Evolutionary conservation across 2,888 invertebrate genomes (phyloP), one percentile per base, ranked within the genome.

Genomic region (Physocephala rufipes): DNA sequence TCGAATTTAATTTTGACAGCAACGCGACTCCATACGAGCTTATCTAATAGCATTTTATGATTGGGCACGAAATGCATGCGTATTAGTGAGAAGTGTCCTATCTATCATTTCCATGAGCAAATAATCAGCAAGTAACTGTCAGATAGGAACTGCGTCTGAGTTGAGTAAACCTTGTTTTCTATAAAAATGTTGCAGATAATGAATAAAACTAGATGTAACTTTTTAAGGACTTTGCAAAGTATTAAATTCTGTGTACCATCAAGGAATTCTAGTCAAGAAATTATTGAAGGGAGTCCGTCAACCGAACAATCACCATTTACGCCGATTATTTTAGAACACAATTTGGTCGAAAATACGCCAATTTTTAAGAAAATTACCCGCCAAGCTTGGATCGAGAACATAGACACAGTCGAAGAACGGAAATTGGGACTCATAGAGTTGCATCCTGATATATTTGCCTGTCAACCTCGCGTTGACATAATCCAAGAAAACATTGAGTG

Each of bases 361-460:
- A 51, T 78, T 0, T 84, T 78, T 68, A 76, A 78, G 24, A 83
- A 77, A 24, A 70, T 71, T 16, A 71, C 78, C 0, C 88, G 94
- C 13, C 92, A 96, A 86, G 93, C 92, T 64, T 97, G 96, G 96
- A 88, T 96, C 55, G 95, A 95, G 83, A 95, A 93, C 85, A 83
- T 95, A 53, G 92, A 95, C 81, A 90, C 92, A 0, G 86, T 92
- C 21, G 89, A 91, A 75, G 93, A 93, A 79, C 89, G 91, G 73
- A 94, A 94, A 84, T 81, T 95, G n/a, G 96, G 95, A 0, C 84
- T 98, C 1, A 87, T 97, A 45, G 93, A 95, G 82, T 87, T 99
- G 51, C 97, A 99, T 87, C 97, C 99, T 0, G 90, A 91, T 74
- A 88, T 98, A 12, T 98, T 94, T 86, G 95, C 92, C 0, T 87